Conservation (phyloP, 2,797 vertebrate species). For the Sylvilagus floridanus region DNA sequence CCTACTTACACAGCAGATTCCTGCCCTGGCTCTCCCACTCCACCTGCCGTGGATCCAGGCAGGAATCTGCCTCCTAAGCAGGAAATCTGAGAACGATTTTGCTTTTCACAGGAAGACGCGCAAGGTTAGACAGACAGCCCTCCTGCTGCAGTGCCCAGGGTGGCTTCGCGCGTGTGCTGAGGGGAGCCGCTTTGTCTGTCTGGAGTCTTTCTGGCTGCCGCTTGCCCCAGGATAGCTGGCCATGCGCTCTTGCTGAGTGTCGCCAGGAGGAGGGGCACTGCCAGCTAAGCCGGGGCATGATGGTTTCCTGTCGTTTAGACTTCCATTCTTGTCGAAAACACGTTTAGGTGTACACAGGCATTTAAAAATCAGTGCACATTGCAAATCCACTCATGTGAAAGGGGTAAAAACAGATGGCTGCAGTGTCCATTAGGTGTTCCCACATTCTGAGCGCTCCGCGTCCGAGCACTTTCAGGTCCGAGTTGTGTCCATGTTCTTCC, state of each 20-base stretch:
- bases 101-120: constrained; percentile 24
- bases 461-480: constrained; percentile 12
- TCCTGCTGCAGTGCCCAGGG: constrained; percentile 16
- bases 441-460: not conserved
- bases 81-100: constrained; percentile 49
- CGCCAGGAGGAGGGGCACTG: not conserved
- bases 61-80: not conserved
- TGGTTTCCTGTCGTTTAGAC: not conserved
- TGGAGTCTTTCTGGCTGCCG: not conserved
- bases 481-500: not conserved
- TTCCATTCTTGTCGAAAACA: constrained; percentile 30
- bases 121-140: not conserved
- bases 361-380: not conserved
- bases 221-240: constrained; percentile 13
- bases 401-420: not conserved
- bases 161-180: constrained; percentile 26
- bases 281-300: not conserved
- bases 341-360: not conserved
- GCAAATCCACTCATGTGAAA: not conserved
- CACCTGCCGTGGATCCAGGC: not conserved
- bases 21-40: not conserved
- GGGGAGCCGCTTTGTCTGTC: not conserved
- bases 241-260: not conserved
- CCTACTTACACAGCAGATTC: not conserved
- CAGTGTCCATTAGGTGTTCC: constrained; percentile 32